Evolutionary conservation across 92 coral and sea anemone genomes (phyloP), one percentile per base, ranked within the genome.

Genomic region (Metridium senile): DNA sequence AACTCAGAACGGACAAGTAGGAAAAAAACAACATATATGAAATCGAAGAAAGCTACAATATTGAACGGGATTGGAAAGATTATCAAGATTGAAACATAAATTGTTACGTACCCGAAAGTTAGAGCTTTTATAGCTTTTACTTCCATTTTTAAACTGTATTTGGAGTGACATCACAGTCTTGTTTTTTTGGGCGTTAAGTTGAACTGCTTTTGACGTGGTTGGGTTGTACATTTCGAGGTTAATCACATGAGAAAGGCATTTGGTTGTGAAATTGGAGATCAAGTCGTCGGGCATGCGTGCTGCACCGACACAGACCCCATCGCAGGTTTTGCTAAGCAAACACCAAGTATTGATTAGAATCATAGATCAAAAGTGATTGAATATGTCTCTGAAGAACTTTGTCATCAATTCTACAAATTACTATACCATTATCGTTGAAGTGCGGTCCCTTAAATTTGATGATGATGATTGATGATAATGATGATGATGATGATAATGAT

Each of bases 261-360:
- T 71, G 57, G 54, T 66, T 9, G 82, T 63, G 47, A 10, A 68
- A 26, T 65, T 65, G 53, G 74, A 68, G 26, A 62, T 16, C 30
- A 77, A 32, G 53, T 77, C 82, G 11, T 77, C n/a, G 11, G 32
- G 54, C 82, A 77, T 77, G 64, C 56, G 65, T 46, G 53, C 11
- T 47, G 82, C 34, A 7, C 72, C 82, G 26, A 66, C 26, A 18
- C 82, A 77, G 9, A 67, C 66, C 0, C 82, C 82, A 13, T 52
- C 72, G 28, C 82, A 77, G 25, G 2, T 59, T 1, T 8, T 59
- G 31, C 10, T 0, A 31, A 39, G 49, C 6, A 13, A 39, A 6
- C 6, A 39, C 49, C 13, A n/a, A n/a, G n/a, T n/a, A n/a, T n/a
- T n/a, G n/a, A n/a, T n/a, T n/a, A n/a, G n/a, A n/a, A n/a, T n/a